Base-by-base conservation (phyloP, 2,888 invertebrate genomes). In the Machimus atricapillus region DNA sequence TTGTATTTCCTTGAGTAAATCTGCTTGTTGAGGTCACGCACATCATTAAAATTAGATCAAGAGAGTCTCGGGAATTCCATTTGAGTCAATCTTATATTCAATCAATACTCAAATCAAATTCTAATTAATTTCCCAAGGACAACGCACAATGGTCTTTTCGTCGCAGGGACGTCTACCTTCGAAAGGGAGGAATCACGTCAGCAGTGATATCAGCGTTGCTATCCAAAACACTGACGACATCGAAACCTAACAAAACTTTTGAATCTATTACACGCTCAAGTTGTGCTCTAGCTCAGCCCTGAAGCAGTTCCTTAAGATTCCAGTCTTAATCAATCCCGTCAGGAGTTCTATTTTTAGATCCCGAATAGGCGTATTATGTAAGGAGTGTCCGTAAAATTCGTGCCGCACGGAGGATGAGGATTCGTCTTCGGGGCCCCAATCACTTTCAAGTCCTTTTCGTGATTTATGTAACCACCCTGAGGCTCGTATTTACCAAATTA, bases 121-220 rank as follows among this genome's bases (percentile, higher is more conserved):
- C 40, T 78, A 78, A 78, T 78, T 78, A 78, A 78, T 78, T 78
- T 78, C 37, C 19, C 78, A 78, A 78, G 78, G 78, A 78, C 40
- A 34, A 8, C 37, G 46, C n/a, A 76, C 23, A 78, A 78, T 43
- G 37, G 43, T 78, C 19, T 40, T 34, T 34, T 43, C 40, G 23
- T 27, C 66, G 12, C 12, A 66, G 66, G 23, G 66, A 66, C 66
- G 66, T 66, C 66, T 66, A 66, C 66, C 66, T 66, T 66, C 66
- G 2, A 9, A 66, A 66, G 27, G 66, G 66, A 66, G 12, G 12
- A 66, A 23, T 66, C 23, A 78, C 78, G 37, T 43, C 23, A 43
- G 43, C 78, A 66, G 19, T 78, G 78, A 78, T 43, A 78, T 78
- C 43, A 78, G 78, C 43, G 43, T 78, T 37, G 37, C 78, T 78